Base-by-base conservation (phyloP, 2,888 invertebrate genomes). In the Tetragnatha montana region DNA sequence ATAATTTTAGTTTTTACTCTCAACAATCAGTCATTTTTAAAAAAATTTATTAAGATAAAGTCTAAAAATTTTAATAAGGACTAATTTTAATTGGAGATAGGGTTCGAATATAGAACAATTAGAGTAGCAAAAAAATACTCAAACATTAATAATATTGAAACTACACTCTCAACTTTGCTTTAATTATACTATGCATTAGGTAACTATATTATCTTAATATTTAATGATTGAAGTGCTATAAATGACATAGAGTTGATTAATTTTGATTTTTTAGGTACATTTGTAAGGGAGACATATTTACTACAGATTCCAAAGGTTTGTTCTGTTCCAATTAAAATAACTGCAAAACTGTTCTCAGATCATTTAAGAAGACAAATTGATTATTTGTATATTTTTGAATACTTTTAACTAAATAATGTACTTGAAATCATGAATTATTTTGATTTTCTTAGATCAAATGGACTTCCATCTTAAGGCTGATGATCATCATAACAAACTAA, bases 221-320 rank as follows among this genome's bases (percentile, higher is more conserved):
- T 35, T 35, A 35, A 35, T 4, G 4, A 35, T 2, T 2, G 35
- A 35, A 35, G 35, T 35, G 1, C 35, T 35, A 35, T 35, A 35
- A 35, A 2, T 35, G 35, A 35, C n/a, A n/a, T n/a, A n/a, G n/a
- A 60, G 10, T 60, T 4, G 6, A 60, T 8, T 50, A n/a, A 6
- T 50, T 81, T 88, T 70, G 47, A 51, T 73, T 81, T 83, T 86
- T 4, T 12, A 91, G 91, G 51, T 88, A 81, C 75, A 60, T 92
- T n/a, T 84, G 86, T 68, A 86, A 84, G 19, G 91, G 89, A 47
- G 92, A 92, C 79, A 81, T 91, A 19, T 86, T 92, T 69, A 88
- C 69, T 17, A 75, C 86, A 12, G 71, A 79, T 68, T 81, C 80
- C 7, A 84, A 79, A 75, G 86, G 89, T 76, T 60, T 79, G 35